Conservation (phyloP, 2,888 invertebrate species). For the Tryphoninae sp. region DNA sequence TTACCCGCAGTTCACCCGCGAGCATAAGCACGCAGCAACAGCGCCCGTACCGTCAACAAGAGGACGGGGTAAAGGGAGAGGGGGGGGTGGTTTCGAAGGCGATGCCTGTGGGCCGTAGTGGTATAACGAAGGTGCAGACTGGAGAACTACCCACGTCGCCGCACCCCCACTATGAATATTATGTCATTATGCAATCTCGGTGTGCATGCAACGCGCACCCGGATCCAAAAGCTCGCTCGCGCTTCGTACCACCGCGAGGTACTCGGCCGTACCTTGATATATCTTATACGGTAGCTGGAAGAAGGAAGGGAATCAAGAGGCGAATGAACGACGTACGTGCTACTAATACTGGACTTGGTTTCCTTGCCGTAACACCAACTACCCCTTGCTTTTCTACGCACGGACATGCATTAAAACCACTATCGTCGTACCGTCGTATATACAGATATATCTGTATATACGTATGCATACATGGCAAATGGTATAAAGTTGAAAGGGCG, state of each 20-base stretch:
- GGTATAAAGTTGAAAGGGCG: slow-evolving; percentile 3
- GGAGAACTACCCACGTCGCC: slow-evolving; percentile 34
- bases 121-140: slow-evolving; percentile 25
- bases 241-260: slow-evolving; percentile 19
- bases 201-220: slow-evolving; percentile 75
- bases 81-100: slow-evolving; percentile 12
- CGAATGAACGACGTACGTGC: slow-evolving; percentile 45
- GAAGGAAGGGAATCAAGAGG: not conserved
- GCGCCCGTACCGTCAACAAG: slow-evolving; percentile 29
- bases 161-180: slow-evolving; percentile 76
- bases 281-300: slow-evolving; percentile 8
- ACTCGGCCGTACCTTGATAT: slow-evolving; percentile 8
- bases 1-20: slow-evolving; percentile 74
- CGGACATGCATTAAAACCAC: slow-evolving; percentile 14
- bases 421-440: too few species aligned
- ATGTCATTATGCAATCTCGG: slow-evolving; percentile 80
- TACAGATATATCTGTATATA: not conserved
- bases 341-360: slow-evolving; percentile 40
- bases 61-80: not conserved
- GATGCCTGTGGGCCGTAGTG: slow-evolving; percentile 39
- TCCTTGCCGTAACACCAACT: slow-evolving; percentile 8
- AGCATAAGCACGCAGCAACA: slow-evolving; percentile 71
- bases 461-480: not conserved
- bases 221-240: slow-evolving; percentile 40
- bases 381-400: slow-evolving; percentile 17